Evolutionary conservation across 1,140 invertebrate genomes (phyloP), one percentile per base, ranked within the genome.

Genomic region (Solenopsis fugax): DNA sequence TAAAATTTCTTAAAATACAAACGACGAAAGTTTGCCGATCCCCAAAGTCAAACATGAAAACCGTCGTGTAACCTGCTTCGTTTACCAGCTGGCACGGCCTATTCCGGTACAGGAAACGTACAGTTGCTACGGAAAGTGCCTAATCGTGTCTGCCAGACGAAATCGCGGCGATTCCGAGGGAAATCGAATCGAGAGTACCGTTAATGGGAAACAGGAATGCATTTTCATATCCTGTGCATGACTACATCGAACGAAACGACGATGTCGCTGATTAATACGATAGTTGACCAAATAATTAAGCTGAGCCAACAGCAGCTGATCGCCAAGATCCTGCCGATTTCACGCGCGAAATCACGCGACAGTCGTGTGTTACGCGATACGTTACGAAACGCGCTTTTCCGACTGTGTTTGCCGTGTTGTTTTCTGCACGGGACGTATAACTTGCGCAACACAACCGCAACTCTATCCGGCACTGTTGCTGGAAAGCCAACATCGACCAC

Each of bases 71-170:
- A 67, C 16, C n/a, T 52, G 50, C n/a, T 41, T 75, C 69, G 69
- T 85, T 85, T 24, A 76, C 21, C 71, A 75, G 80, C 80, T 76
- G 80, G 80, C 62, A 45, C 71, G 48, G 50, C 65, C 50, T 58
- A 71, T 87, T 87, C 86, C 86, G 86, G 80, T 75, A 29, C 54
- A 50, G 69, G 69, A 37, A 72, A 75, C 60, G 60, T 67, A 54
- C 62, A 10, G 34, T 69, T 69, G 54, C 37, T 54, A 18, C 50
- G 86, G 58, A 84, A 87, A 85, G 80, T 85, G 80, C 18, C 80
- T 87, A 87, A 87, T 87, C 86, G 80, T 87, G 86, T 87, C 78
- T 85, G 29, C 18, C 54, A n/a, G 24, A 45, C 60, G 69, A 67
- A 75, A 85, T 41, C 24, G 54, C 24, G 80, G 75, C 41, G 41